These are phyloP conservation scores for Aurelia aurita complex sp. Pacific DNA, from an alignment of 30 jellyfish, hydroid and myxozoan species.

Conservation along the genomic window DNA sequence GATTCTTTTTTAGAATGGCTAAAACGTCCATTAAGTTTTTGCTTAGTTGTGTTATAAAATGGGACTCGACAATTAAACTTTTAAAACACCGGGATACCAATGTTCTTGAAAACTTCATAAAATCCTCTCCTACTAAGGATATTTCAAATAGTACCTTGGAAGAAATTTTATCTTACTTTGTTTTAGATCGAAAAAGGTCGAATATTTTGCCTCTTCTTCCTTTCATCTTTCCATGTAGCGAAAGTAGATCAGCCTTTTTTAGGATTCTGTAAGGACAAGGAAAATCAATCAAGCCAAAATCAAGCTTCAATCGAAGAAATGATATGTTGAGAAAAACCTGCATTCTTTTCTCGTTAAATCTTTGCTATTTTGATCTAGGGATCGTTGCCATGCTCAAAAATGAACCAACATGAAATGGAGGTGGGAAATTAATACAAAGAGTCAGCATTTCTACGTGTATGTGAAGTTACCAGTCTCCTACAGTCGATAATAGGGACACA, in stretches of 20 bases:
- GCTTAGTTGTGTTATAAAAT: no score
- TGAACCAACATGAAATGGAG: no score
- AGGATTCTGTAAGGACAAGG: constrained; percentile 26
- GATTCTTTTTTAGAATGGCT: no score
- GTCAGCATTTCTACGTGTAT: no score
- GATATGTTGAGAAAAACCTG: not conserved
- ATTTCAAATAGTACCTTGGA: not conserved
- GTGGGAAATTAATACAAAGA: no score
- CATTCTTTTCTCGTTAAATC: not conserved
- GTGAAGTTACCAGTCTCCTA: no score
- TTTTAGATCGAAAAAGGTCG: constrained; percentile 53
- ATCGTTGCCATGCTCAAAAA: no score
- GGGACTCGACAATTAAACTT: not conserved
- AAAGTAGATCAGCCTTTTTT: constrained; percentile 63
- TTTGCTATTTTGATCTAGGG: no score
- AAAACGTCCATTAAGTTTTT: no score
- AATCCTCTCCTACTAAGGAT: no score
- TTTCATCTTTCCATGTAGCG: constrained; percentile 96
- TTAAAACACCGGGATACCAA: not conserved
- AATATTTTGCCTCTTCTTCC: constrained; percentile 74
- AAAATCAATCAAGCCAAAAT: not conserved
- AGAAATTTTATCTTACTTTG: constrained; percentile 4
- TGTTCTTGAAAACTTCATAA: not conserved
- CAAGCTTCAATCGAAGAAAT: not conserved
- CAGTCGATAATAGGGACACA: no score